Conservation (phyloP, 2,888 invertebrate genomes). For the Campopleginae sp. region DNA sequence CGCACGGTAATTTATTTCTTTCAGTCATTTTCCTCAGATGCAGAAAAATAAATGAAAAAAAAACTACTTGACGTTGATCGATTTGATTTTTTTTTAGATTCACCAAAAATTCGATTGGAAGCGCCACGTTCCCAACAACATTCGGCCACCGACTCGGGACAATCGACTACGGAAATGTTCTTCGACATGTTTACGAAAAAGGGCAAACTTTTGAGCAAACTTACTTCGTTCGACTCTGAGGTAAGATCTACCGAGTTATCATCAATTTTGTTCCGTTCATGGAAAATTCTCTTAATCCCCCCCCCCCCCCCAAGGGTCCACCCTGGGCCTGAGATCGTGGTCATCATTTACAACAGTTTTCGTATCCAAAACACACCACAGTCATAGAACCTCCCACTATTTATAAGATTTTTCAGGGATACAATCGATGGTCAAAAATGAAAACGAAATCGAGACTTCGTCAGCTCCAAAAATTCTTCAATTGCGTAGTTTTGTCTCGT, state of each 20-base stretch:
- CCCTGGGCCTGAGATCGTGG: too few relatives aligned
- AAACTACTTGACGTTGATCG: neutral
- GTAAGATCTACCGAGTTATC: constrained; percentile 77
- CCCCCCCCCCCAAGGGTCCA: too few relatives aligned
- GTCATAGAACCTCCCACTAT: too few relatives aligned
- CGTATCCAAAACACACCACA: too few relatives aligned
- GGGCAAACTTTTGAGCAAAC: constrained; percentile 93
- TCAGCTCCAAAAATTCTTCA: too few relatives aligned
- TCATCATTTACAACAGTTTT: too few relatives aligned
- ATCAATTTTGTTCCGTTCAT: neutral
- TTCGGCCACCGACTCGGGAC: constrained; percentile 87
- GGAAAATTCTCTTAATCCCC: neutral
- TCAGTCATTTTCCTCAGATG: neutral
- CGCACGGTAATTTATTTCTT: constrained; percentile 67
- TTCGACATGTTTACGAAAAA: constrained; percentile 97
- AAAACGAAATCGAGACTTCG: too few relatives aligned
- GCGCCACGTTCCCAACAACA: constrained; percentile 86
- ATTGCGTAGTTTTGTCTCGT: too few relatives aligned
- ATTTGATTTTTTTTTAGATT: constrained; percentile 79
- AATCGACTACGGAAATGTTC: constrained; percentile 96
- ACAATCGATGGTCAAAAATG: too few relatives aligned
- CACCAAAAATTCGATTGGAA: constrained; percentile 87
- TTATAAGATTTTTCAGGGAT: too few relatives aligned
- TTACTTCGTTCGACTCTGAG: constrained; percentile 96
- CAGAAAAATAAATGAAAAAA: neutral